Evolutionary conservation across 2,888 invertebrate species (phyloP).

Genomic region (Lasioglossum villosulum): DNA sequence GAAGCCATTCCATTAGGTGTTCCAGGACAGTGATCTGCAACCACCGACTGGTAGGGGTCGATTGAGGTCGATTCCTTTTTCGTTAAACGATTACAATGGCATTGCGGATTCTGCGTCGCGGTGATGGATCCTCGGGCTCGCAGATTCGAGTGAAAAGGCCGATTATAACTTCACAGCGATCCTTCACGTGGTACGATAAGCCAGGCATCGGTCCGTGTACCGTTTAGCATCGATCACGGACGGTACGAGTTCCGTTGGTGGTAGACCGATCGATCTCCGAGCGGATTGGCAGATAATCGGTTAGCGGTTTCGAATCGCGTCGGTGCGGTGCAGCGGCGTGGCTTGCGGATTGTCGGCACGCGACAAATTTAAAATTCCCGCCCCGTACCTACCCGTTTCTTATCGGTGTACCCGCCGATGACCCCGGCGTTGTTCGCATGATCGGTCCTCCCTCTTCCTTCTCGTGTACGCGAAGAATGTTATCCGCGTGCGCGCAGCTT

Average conservation of each 20-base stretch:
- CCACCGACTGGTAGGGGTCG: neutral
- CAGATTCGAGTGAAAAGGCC: neutral
- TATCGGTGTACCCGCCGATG: conserved; percentile 45
- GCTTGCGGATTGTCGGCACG: conserved; percentile 12
- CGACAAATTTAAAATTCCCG: conserved; percentile 52
- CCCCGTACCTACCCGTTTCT: conserved; percentile 44
- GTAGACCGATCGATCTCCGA: conserved; percentile 29
- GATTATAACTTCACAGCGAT: neutral
- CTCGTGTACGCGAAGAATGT: conserved; percentile 54
- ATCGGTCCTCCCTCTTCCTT: conserved; percentile 12
- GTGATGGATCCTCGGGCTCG: neutral
- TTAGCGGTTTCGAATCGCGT: conserved; percentile 23
- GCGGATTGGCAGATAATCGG: conserved; percentile 39
- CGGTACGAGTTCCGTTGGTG: neutral
- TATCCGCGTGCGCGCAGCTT: conserved; percentile 65
- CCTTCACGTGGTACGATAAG: neutral
- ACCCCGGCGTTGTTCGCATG: conserved; percentile 51
- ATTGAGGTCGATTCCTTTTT: neutral
- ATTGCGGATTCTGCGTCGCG: neutral
- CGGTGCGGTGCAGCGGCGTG: neutral
- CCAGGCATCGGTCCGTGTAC: neutral
- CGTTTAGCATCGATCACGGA: neutral
- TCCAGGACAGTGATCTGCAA: neutral
- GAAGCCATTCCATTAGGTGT: neutral
- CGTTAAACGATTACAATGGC: neutral